Base-by-base conservation (phyloP, 2,888 invertebrate species). In the Eupithecia subfuscata region DNA sequence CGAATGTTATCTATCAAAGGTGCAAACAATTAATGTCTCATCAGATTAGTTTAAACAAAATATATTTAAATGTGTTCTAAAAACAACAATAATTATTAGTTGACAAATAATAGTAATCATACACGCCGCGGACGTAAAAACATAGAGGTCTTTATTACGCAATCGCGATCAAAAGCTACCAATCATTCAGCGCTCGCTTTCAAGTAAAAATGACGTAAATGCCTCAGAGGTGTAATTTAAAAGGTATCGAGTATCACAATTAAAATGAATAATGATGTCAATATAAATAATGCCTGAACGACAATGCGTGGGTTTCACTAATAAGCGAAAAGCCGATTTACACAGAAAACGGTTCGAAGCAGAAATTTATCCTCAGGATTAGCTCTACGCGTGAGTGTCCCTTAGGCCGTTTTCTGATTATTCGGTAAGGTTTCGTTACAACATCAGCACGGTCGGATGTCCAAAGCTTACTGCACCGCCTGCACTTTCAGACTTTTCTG, bases 211-310 rank as follows among this genome's bases (percentile, higher is more conserved):
- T 67, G 73, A 81, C 78, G 78, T 84, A 81, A 81, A 82, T 82
- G 83, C 82, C 84, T 85, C 77, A 80, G 82, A 86, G 83, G 82
- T 82, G 79, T 84, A 84, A 87, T 89, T 88, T 85, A 84, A 87
- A 86, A 84, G 82, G 84, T 84, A 88, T 85, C 84, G 84, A 87
- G 84, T 86, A 84, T 82, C 82, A 86, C 84, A 86, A 88, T 89
- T 90, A 88, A 88, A 87, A 87, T 89, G 87, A 89, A 84, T 88
- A 87, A 89, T 88, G 86, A 84, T 81, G 82, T 82, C 82, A 82
- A 82, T 83, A 86, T 89, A 86, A 87, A 87, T 85, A 82, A 84
- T 78, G 77, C 78, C 80, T 81, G 83, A 86, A 84, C 86, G 73
- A 77, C 72, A 74, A 74, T 77, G 85, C 85, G 88, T 89, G 83